These are phyloP conservation scores for Chiroxiphia lanceolata DNA, from an alignment of 2,797 vertebrate species.

Conservation along the genomic window DNA sequence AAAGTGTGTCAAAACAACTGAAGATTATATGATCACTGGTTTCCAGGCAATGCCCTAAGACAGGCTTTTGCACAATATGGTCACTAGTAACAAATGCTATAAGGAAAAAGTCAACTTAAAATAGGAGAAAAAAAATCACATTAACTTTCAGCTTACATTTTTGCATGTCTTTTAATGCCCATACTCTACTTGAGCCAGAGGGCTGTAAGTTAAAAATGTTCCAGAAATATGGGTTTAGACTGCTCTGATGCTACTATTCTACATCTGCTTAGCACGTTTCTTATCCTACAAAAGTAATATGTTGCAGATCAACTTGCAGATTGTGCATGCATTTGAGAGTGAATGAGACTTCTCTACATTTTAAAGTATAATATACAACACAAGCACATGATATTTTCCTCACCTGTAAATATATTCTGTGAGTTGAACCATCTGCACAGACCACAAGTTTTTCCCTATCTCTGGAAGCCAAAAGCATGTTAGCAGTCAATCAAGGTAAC, in stretches of 20 bases:
- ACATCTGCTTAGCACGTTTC: not conserved
- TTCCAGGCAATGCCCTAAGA: not conserved
- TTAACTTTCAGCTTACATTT: not conserved
- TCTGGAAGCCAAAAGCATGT: not conserved
- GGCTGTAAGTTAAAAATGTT: not conserved
- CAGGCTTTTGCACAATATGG: not conserved
- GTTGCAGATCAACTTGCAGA: not conserved
- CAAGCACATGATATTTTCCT: not conserved
- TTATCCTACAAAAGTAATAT: not conserved
- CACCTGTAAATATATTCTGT: not conserved
- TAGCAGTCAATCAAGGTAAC: not conserved
- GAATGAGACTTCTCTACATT: not conserved
- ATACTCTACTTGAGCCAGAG: not conserved
- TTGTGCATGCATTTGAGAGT: not conserved
- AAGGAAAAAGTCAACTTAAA: not conserved
- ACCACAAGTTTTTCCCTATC: not conserved
- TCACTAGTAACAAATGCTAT: not conserved
- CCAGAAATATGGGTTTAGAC: not conserved
- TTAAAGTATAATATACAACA: not conserved
- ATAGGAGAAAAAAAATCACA: not conserved
- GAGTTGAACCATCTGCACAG: not conserved
- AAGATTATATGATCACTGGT: not conserved
- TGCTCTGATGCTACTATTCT: not conserved
- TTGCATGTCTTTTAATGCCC: not conserved
- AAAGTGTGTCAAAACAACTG: constrained; percentile 47